These are phyloP conservation scores for Dilophus febrilis DNA, from an alignment of 2,888 invertebrate species.

Conservation along the genomic window DNA sequence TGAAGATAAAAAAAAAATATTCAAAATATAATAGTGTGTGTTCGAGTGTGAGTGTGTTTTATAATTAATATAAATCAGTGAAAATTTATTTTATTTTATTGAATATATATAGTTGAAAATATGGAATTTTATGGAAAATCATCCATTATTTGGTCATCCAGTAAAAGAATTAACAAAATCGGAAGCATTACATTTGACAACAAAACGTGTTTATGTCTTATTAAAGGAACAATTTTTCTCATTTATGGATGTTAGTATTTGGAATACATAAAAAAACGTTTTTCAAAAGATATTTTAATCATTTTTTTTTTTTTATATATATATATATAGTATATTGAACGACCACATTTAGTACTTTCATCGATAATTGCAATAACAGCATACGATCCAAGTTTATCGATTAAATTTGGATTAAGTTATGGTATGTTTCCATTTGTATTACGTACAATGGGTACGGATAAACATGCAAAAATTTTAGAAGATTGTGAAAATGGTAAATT, in stretches of 20 bases:
- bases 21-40: no score
- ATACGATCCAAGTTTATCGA: constrained; percentile 42
- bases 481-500: constrained; percentile 29
- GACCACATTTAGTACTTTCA: constrained; percentile 34
- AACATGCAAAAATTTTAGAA: constrained; percentile 38
- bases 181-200: constrained; percentile 37
- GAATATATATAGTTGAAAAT: constrained; percentile 40
- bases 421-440: constrained; percentile 49
- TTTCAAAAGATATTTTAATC: background rate
- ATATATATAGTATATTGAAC: constrained; percentile 31
- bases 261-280: background rate
- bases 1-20: no score
- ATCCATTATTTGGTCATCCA: constrained; percentile 38
- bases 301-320: constrained; percentile 10
- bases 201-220: constrained; percentile 43
- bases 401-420: constrained; percentile 48
- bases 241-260: constrained; percentile 31
- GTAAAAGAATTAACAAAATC: constrained; percentile 34
- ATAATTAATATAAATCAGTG: no score
- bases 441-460: constrained; percentile 43
- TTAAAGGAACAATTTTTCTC: constrained; percentile 45
- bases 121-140: constrained; percentile 38
- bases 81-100: no score
- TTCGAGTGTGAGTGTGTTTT: no score
- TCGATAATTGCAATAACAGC: constrained; percentile 38